Base-by-base conservation (phyloP, 2,797 vertebrate species). In the Scomberomorus guttatus region DNA sequence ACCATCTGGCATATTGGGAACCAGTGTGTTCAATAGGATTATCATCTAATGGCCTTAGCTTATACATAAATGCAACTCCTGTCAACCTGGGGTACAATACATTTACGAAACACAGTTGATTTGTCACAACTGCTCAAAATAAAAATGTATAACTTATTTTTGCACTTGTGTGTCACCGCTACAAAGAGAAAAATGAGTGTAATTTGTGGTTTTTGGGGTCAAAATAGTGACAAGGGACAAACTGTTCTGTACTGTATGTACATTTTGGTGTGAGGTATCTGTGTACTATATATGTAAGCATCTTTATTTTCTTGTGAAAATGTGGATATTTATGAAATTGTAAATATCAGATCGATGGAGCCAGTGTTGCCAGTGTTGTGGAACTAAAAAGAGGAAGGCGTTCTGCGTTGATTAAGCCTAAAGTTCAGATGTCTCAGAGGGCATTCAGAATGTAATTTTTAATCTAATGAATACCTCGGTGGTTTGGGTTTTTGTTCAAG, bases 241-340 rank as follows among this genome's bases (percentile, higher is more conserved):
- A 87, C 75, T 81, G 72, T 79, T 84, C 76, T 93, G 46, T 50
- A 50, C 46, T 50, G 46, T 50, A 79, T 93, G 89, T 92, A 93
- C 87, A 91, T 94, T 93, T 93, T 88, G 90, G 87, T 93, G 93
- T 95, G 90, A 91, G 87, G 90, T 95, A 85, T 94, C 88, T 80
- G 91, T 96, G 92, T 92, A 93, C 84, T 89, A 93, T 93, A 92
- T 89, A 91, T 89, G 90, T 95, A 90, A 89, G 92, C 92, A 92
- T 92, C 82, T 94, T 94, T 95, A 93, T 95, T 95, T 93, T 95
- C 83, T 94, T 85, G 92, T 94, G 93, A 90, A 92, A 93, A 90
- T 92, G 87, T 93, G 89, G 90, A 92, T 94, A 95, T 95, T 94
- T 94, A 93, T 93, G 81, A 91, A 87, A 87, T 77, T 95, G 94